Evolutionary conservation across 2,113 vertebrate genomes (phyloP).

Genomic region (Eptesicus fuscus): DNA sequence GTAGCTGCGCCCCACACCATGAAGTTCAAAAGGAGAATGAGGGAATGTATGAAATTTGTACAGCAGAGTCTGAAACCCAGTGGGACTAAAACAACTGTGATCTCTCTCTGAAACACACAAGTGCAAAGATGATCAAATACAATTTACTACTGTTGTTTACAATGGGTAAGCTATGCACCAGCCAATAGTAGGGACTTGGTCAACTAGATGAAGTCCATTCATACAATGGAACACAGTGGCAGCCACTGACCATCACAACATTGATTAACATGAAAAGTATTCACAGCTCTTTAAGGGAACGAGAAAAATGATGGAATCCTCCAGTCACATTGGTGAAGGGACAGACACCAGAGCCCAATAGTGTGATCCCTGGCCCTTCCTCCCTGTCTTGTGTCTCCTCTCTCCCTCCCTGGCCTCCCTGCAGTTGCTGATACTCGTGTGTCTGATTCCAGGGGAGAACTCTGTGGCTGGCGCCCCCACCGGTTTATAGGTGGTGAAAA

Average conservation of each 20-base stretch:
- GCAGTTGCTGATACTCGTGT: accelerated
- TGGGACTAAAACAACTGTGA: background rate
- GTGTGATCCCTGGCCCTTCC: too few species aligned
- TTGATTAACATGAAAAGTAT: background rate
- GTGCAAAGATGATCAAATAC: background rate
- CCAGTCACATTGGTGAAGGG: background rate
- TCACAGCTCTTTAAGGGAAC: background rate
- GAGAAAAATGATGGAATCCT: too few species aligned
- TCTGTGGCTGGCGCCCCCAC: constrained; percentile 58
- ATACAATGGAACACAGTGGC: too few species aligned
- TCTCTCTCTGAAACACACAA: background rate
- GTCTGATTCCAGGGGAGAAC: constrained; percentile 66
- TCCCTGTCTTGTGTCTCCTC: accelerated
- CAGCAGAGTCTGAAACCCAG: background rate
- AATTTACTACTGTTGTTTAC: background rate
- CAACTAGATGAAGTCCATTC: background rate
- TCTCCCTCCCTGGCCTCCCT: background rate
- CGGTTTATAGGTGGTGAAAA: constrained; percentile 77
- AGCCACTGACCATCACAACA: background rate
- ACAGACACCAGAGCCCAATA: background rate
- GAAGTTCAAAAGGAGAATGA: background rate
- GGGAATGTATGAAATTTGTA: background rate
- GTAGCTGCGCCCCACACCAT: background rate
- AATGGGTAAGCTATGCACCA: background rate
- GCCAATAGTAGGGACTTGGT: background rate